phyloP scores from a whole-genome alignment of 2,888 invertebrate species.

The Biston stratarius region DNA sequence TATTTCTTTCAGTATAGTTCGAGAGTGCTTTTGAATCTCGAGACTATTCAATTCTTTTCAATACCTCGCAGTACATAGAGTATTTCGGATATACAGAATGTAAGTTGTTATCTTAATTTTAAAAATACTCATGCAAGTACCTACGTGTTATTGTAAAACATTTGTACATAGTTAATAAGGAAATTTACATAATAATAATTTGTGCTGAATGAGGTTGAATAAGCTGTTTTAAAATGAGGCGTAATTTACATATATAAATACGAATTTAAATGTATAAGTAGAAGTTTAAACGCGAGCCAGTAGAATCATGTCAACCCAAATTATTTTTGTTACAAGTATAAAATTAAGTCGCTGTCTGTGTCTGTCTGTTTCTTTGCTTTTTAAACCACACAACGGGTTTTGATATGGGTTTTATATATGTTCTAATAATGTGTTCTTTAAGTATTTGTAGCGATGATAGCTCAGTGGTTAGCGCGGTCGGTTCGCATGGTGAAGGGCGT shows the following conservation, averaged over 20 bases:
- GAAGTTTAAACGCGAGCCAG: too few species aligned
- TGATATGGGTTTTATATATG: too few species aligned
- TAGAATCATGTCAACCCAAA: background rate
- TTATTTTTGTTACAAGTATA: background rate
- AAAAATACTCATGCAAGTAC: background rate
- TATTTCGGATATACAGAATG: too few species aligned
- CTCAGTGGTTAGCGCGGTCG: too few species aligned
- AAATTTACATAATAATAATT: background rate
- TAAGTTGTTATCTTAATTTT: constrained; percentile 3
- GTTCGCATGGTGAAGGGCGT: too few species aligned
- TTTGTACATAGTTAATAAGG: background rate
- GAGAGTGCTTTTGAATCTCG: constrained; percentile 5
- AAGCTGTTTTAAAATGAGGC: background rate
- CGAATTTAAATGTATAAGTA: background rate
- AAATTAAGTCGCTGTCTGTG: too few species aligned
- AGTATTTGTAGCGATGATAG: too few species aligned
- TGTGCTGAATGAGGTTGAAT: background rate
- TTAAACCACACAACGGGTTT: too few species aligned
- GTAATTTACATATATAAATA: background rate
- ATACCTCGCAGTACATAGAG: background rate
- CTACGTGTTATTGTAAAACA: background rate
- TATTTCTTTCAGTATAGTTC: constrained; percentile 17
- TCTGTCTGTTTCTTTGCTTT: too few species aligned
- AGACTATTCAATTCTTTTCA: constrained; percentile 1
- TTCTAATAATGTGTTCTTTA: too few species aligned